These are phyloP conservation scores for Trachurus trachurus DNA, from an alignment of 2,797 vertebrate species.

Conservation along the genomic window DNA sequence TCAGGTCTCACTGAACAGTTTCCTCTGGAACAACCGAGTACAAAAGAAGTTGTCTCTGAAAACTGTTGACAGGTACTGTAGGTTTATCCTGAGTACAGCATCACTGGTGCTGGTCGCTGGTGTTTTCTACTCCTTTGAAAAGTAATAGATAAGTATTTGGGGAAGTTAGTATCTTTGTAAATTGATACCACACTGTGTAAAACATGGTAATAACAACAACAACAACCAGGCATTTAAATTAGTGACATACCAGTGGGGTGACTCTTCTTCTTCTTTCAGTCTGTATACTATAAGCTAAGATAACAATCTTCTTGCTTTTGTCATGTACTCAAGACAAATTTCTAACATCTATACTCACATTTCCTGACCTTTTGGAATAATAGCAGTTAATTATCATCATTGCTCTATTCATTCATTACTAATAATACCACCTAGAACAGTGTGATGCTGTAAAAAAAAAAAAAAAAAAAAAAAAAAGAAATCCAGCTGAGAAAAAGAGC, in stretches of 20 bases:
- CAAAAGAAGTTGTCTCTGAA: background rate
- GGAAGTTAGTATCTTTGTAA: background rate
- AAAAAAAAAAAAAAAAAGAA: background rate
- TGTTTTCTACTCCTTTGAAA: background rate
- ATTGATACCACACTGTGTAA: background rate
- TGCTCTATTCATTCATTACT: background rate
- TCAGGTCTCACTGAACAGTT: background rate
- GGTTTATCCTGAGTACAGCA: background rate
- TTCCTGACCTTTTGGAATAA: slow-evolving; percentile 6
- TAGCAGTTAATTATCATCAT: background rate
- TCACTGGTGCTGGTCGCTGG: too few relatives aligned
- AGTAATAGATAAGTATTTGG: background rate
- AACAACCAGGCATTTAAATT: background rate
- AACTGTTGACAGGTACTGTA: background rate
- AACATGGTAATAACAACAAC: background rate
- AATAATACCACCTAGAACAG: slow-evolving; percentile 16
- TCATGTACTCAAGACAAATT: too few relatives aligned
- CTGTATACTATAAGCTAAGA: background rate
- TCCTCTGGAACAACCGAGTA: background rate
- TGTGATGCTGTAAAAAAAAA: background rate
- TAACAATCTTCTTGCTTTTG: background rate
- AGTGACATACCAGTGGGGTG: background rate
- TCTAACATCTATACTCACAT: background rate
- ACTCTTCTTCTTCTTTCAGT: too few relatives aligned
- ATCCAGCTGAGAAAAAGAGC: slow-evolving; percentile 6